These are phyloP conservation scores for Tenrec ecaudatus DNA, from an alignment of 2,113 vertebrate species.

Conservation along the genomic window DNA sequence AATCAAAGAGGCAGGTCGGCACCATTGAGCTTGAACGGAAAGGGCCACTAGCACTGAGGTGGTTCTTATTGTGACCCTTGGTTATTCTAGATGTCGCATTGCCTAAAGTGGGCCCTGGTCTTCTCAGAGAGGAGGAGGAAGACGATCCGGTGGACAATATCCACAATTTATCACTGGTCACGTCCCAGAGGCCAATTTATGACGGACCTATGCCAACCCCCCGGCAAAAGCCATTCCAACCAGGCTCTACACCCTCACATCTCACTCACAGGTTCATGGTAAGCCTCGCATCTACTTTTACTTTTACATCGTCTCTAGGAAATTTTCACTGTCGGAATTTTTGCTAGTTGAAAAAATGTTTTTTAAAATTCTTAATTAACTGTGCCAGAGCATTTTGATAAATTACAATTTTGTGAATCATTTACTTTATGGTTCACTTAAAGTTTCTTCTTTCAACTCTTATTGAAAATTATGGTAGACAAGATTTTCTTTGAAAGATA, in stretches of 20 bases:
- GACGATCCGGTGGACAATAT: constrained; percentile 80
- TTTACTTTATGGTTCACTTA: constrained; percentile 56
- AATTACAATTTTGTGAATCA: constrained; percentile 58
- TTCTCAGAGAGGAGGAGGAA: constrained; percentile 84
- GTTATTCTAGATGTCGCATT: constrained; percentile 88
- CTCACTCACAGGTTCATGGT: constrained; percentile 98
- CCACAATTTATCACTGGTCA: constrained; percentile 73
- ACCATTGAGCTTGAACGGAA: not conserved
- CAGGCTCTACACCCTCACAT: constrained; percentile 94
- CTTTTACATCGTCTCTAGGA: not conserved
- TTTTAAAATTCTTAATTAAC: constrained; percentile 33
- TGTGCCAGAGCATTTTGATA: not conserved
- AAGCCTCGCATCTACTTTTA: constrained; percentile 39
- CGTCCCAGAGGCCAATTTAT: constrained; percentile 87
- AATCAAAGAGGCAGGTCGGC: not conserved
- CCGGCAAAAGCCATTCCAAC: constrained; percentile 95
- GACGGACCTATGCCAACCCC: constrained; percentile 93
- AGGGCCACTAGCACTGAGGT: not conserved
- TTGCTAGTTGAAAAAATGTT: constrained; percentile 4
- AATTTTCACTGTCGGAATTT: not conserved
- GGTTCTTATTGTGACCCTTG: not conserved
- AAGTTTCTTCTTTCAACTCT: constrained; percentile 50
- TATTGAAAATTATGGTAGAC: constrained; percentile 48
- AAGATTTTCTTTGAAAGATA: constrained; percentile 60
- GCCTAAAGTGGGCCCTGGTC: constrained; percentile 84